These are phyloP conservation scores for Tenthredo mesomela DNA, from an alignment of 2,888 invertebrate genomes.

Conservation along the genomic window DNA sequence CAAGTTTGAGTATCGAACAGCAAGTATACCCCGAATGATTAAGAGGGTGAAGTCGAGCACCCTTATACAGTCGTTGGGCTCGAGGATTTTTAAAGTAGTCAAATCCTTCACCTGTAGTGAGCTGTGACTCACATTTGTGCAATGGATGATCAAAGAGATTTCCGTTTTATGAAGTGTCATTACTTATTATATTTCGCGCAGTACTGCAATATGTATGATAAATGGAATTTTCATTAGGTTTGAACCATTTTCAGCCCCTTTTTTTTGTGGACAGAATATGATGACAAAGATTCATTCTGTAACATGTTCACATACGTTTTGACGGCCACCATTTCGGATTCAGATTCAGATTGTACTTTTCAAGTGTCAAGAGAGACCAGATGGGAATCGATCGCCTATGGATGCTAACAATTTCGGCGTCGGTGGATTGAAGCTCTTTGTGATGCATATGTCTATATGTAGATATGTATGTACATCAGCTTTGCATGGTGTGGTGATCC, in stretches of 20 bases:
- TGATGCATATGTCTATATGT: background rate
- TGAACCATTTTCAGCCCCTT: background rate
- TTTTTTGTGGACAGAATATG: background rate
- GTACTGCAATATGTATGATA: background rate
- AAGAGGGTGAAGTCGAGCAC: constrained; percentile 15
- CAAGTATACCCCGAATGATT: background rate
- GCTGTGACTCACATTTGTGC: background rate
- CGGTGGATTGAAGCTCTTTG: background rate
- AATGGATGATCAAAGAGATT: background rate
- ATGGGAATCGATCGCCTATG: background rate
- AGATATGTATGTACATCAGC: background rate
- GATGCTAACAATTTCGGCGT: background rate
- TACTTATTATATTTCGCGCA: background rate
- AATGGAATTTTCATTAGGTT: background rate
- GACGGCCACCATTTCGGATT: background rate
- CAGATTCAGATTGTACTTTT: background rate
- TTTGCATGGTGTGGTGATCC: background rate
- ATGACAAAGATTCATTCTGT: background rate
- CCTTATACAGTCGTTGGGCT: background rate
- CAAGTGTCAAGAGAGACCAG: background rate
- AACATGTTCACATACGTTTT: background rate
- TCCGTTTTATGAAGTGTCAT: background rate
- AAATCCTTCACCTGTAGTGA: background rate
- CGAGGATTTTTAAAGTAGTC: background rate
- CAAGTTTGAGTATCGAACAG: constrained; percentile 12